These are phyloP conservation scores for Odobenus rosmarus DNA, from an alignment of 2,113 vertebrate species.

Conservation along the genomic window DNA sequence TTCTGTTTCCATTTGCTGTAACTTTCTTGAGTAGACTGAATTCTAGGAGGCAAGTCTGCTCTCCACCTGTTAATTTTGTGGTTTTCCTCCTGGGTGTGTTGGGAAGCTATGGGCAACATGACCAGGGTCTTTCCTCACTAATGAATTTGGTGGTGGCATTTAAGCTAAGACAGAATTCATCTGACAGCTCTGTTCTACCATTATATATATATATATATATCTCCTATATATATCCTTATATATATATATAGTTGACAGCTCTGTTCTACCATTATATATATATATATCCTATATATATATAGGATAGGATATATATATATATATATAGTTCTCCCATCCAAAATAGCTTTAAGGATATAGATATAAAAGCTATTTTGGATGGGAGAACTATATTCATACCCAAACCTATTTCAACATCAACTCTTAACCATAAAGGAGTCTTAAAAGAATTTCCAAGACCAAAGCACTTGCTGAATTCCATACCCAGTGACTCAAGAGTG, in stretches of 20 bases:
- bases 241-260: too few species aligned
- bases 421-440: slow-evolving; percentile 21
- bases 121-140: background rate
- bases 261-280: too few species aligned
- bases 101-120: background rate
- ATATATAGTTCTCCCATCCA: too few species aligned
- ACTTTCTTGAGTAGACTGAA: background rate
- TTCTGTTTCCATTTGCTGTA: background rate
- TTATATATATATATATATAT: background rate
- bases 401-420: slow-evolving; percentile 20
- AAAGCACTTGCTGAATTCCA: background rate
- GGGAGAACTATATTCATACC: background rate
- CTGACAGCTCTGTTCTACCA: background rate
- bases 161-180: background rate
- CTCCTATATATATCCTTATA: too few species aligned
- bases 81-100: background rate
- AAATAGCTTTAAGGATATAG: too few species aligned
- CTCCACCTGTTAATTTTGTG: background rate
- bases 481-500: background rate
- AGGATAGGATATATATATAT: too few species aligned
- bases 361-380: background rate
- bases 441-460: slow-evolving; percentile 9
- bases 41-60: background rate
- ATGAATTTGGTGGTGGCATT: background rate
- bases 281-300: too few species aligned